A percentile compares a stretch with the other conserved stretches of the same genome.
phyloP scores from a whole-genome alignment of 2,113 vertebrate genomes.

The Cariama cristata region DNA sequence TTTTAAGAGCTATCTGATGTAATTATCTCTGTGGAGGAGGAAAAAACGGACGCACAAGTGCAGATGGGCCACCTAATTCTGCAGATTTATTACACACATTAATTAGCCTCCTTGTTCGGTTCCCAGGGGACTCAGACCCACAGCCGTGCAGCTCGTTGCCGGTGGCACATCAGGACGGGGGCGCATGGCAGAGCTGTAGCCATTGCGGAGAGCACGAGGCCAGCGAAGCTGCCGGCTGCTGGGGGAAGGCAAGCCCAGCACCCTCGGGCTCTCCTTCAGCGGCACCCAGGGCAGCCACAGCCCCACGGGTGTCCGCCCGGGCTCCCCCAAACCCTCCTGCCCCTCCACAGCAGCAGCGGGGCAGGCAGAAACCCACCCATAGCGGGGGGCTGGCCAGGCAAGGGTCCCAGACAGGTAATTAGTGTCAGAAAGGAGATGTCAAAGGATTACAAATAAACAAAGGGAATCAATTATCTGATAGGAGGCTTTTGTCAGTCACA shows the following conservation, averaged over 20 bases:
- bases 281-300: neutral
- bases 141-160: fast-evolving
- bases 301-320: neutral
- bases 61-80: neutral
- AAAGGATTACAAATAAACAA: neutral
- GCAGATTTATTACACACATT: neutral
- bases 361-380: neutral
- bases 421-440: neutral
- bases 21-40: neutral
- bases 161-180: neutral
- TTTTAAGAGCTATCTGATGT: neutral
- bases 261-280: neutral
- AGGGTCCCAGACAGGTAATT: too few species aligned
- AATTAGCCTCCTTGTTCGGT: neutral
- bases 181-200: neutral
- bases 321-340: neutral
- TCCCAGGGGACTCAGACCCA: neutral
- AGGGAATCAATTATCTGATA: neutral
- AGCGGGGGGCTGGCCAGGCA: neutral
- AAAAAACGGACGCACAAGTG: neutral
- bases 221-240: fast-evolving
- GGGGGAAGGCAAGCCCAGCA: neutral
- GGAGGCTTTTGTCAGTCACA: neutral
- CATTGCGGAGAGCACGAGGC: fast-evolving
- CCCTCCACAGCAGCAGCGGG: neutral